Base-by-base conservation (phyloP, 2,888 invertebrate species). In the Meganola albula region DNA sequence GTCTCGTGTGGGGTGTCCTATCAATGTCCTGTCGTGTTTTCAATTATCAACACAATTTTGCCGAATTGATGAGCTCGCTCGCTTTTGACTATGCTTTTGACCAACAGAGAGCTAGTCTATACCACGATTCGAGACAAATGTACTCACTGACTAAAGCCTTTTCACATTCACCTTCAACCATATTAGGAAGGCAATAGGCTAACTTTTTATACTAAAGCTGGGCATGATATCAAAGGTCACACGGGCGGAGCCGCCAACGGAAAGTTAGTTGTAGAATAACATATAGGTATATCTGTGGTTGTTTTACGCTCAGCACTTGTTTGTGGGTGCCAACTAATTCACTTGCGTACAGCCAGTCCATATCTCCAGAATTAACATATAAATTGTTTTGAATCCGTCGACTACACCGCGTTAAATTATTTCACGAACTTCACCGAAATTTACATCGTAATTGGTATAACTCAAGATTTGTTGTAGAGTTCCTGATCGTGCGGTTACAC, bases 371-470 rank as follows among this genome's bases (percentile, higher is more conserved):
- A 84, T 84, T 84, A 76, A 74, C 84, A 84, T 84, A 84, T 76
- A 84, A 84, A 84, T 84, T 84, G 84, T 84, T 84, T 77, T 80
- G 84, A 79, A 82, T 78, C 78, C 72, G 58, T 47, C 74, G 74
- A 76, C 78, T 77, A 77, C 79, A 74, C 64, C 68, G 74, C 74
- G 77, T 72, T 82, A 80, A 83, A 83, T 84, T 84, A 84, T 84
- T 80, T 84, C 79, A 74, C 69, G 77, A 83, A 84, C 74, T 84
- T 84, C 76, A 63, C 73, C n/a, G n/a, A 70, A 83, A 84, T 84
- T 84, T 80, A 82, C 83, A 84, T 84, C 78, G 77, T 84, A 84
- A 84, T 84, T 80, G 80, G 74, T 74, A 78, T 82, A 83, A 83
- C 75, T 84, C 80, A 82, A 82, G 84, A 84, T 82, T 82, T 80